Conservation (phyloP, 30 jellyfish, hydroid and myxozoan genomes). For the Cassiopea xamachana region DNA sequence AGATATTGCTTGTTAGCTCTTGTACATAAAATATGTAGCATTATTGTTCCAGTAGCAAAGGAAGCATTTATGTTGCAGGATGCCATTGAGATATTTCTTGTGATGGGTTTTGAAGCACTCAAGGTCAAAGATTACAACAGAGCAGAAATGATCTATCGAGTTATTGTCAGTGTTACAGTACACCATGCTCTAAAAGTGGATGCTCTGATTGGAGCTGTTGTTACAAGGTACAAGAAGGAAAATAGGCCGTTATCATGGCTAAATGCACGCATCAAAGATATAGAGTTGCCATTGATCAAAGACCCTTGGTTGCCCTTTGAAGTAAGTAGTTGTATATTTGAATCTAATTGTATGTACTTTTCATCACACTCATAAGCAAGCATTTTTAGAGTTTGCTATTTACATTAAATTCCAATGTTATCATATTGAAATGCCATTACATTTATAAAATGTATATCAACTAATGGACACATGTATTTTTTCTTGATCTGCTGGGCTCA, state of each 20-base stretch:
- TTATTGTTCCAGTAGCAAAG: no score
- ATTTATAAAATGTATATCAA: no score
- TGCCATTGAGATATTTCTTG: constrained; percentile 5
- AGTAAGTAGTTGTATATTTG: neutral
- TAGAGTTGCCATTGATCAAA: neutral
- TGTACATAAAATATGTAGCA: no score
- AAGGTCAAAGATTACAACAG: neutral
- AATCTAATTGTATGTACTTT: neutral
- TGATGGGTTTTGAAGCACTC: neutral
- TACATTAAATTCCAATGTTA: no score
- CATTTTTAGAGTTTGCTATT: no score
- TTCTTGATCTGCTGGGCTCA: no score
- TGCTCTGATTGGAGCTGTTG: neutral
- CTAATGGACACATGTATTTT: no score
- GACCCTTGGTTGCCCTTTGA: neutral
- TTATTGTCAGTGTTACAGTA: neutral
- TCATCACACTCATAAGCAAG: no score
- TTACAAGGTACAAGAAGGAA: neutral
- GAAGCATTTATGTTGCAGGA: neutral
- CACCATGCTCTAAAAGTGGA: neutral
- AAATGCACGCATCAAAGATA: neutral
- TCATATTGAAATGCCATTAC: no score
- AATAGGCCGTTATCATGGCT: constrained; percentile 1
- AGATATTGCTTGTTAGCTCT: no score
- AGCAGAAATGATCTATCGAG: neutral